These are phyloP conservation scores for Popillia japonica DNA, from an alignment of 1,140 invertebrate species.

Conservation along the genomic window DNA sequence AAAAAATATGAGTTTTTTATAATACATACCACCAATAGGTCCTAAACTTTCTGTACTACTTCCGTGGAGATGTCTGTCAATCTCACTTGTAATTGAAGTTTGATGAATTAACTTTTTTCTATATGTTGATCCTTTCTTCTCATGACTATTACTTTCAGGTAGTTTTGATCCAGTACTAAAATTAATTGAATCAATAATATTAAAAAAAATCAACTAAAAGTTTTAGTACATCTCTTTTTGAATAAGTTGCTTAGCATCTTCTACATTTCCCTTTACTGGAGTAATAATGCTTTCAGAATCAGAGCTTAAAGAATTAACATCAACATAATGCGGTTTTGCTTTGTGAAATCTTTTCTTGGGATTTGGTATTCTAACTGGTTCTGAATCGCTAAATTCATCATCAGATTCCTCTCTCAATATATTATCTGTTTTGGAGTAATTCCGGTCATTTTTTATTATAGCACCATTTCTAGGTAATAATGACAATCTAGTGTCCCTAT, in stretches of 20 bases:
- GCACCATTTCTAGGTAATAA: slow-evolving; percentile 63
- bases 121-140: slow-evolving; percentile 47
- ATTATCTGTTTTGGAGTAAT: slow-evolving; percentile 54
- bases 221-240: slow-evolving; percentile 4
- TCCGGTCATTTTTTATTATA: slow-evolving; percentile 56
- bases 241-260: slow-evolving; percentile 38
- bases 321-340: slow-evolving; percentile 58
- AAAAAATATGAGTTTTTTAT: not conserved
- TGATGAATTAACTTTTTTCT: slow-evolving; percentile 67
- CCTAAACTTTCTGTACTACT: slow-evolving; percentile 79
- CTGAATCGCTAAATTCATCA: slow-evolving; percentile 63
- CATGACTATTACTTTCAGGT: slow-evolving; percentile 19
- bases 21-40: slow-evolving; percentile 42
- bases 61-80: slow-evolving; percentile 63
- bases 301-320: slow-evolving; percentile 69
- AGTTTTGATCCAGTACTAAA: not conserved
- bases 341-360: slow-evolving; percentile 51
- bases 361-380: slow-evolving; percentile 50
- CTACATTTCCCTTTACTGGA: slow-evolving; percentile 58
- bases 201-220: not conserved
- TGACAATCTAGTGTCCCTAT: slow-evolving; percentile 81
- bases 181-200: not conserved
- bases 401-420: slow-evolving; percentile 61
- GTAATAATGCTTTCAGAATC: slow-evolving; percentile 73
- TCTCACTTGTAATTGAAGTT: slow-evolving; percentile 58